Conservation (phyloP, 1,140 invertebrate genomes). For the Scaptomyza pallida region DNA sequence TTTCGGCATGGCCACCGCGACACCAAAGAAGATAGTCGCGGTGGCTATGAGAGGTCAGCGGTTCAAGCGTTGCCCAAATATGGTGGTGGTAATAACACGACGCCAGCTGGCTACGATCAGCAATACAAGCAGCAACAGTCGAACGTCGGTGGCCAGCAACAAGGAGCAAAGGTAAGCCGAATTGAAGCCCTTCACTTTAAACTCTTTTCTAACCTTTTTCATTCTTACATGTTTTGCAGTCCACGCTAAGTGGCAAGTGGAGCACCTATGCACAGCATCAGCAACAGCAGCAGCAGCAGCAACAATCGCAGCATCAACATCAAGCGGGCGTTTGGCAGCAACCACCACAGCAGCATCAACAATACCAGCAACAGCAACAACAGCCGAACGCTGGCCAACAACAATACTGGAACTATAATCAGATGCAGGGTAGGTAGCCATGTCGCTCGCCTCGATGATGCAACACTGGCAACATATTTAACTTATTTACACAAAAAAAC, state of each 20-base stretch:
- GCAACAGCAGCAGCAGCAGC: constrained; percentile 57
- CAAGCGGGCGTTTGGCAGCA: constrained; percentile 64
- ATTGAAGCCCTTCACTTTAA: no score
- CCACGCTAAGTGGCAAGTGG: constrained; percentile 73
- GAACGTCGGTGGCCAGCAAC: constrained; percentile 43
- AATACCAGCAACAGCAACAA: constrained; percentile 40
- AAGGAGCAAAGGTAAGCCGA: constrained; percentile 50
- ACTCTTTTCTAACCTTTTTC: no score
- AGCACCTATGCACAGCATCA: constrained; percentile 74
- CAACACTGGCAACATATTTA: constrained; percentile 10
- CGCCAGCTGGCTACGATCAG: constrained; percentile 65
- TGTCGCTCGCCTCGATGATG: neutral
- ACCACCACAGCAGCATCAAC: constrained; percentile 41
- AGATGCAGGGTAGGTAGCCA: constrained; percentile 71
- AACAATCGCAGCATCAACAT: constrained; percentile 63
- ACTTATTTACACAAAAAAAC: constrained; percentile 30
- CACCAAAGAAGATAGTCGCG: constrained; percentile 84
- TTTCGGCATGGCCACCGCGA: constrained; percentile 84
- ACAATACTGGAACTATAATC: constrained; percentile 78
- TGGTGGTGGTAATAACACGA: constrained; percentile 65
- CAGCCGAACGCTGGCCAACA: constrained; percentile 66
- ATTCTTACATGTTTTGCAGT: constrained; percentile 14
- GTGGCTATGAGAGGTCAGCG: constrained; percentile 83
- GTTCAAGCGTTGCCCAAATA: constrained; percentile 68
- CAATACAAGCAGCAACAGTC: constrained; percentile 74